Evolutionary conservation across 2,797 vertebrate species (phyloP), one percentile per base, ranked within the genome.

Genomic region (Chaetodon trifasciatus): DNA sequence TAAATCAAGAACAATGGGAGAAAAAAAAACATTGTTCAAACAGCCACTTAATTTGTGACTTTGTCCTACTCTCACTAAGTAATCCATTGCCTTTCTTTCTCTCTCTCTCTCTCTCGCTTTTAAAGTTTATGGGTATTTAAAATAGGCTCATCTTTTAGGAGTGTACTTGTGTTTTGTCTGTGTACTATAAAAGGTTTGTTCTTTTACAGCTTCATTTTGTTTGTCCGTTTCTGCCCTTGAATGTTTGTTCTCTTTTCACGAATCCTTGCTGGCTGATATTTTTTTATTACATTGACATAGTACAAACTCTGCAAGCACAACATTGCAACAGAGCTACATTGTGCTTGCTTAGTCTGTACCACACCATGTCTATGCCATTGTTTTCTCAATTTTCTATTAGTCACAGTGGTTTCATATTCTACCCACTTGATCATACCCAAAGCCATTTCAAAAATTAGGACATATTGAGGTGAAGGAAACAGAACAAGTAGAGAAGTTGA

Each of bases 21-120:
- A 70, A 47, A 2, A 66, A 65, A 70, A 15, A 17, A 64, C 56
- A 1, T 15, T 69, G 50, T 52, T 82, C 32, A 72, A 40, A 65
- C 64, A 39, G 72, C 32, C 57, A 49, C 56, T 80, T 55, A 42
- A 70, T 73, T 70, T 13, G 11, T 47, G 68, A 70, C 57, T 79
- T 62, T 76, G 63, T 60, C 61, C 63, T 60, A 2, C 58, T 53
- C 21, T 52, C 24, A 40, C 32, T 24, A 28, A 76, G 52, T 57
- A 49, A 66, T 68, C 9, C 21, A 44, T 58, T 56, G 52, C 65
- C 37, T 44, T 40, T n/a, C 64, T 71, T 5, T 57, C 19, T 28
- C 46, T 50, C 53, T 53, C 6, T 53, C 46, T 47, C 19, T 66
- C 8, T 55, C 28, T 32, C 28, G 28, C 44, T 50, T 24, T 69